Conservation (phyloP, 1,140 invertebrate species). For the Lasioglossum baleicum region DNA sequence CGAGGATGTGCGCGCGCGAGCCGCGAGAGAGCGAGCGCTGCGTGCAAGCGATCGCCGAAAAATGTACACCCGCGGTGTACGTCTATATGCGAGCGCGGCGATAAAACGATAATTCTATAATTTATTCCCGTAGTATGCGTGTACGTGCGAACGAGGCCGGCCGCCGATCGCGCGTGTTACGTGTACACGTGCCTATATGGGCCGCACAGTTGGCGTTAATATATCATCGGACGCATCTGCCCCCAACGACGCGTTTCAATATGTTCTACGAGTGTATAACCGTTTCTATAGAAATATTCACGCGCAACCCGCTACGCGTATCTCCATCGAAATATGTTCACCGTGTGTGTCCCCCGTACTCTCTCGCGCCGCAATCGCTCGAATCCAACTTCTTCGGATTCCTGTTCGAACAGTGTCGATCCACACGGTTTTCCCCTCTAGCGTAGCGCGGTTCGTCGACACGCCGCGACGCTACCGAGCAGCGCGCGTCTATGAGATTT, state of each 20-base stretch:
- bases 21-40: conserved; percentile 19
- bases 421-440: too few species aligned
- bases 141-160: conserved; percentile 13
- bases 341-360: background rate
- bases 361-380: background rate
- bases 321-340: conserved; percentile 35
- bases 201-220: conserved; percentile 79
- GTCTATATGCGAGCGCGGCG: conserved; percentile 59
- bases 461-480: too few species aligned
- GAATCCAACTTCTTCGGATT: conserved; percentile 1
- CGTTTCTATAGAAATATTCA: conserved; percentile 77
- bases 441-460: too few species aligned
- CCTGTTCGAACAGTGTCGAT: too few species aligned
- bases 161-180: conserved; percentile 28
- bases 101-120: conserved; percentile 81
- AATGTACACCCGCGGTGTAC: conserved; percentile 39
- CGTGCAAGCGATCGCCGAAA: conserved; percentile 55
- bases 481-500: too few species aligned
- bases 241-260: conserved; percentile 77
- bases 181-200: conserved; percentile 54
- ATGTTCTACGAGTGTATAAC: conserved; percentile 74
- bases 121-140: conserved; percentile 73
- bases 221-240: conserved; percentile 80
- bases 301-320: conserved; percentile 29
- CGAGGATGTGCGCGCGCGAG: conserved; percentile 33